Evolutionary conservation across 2,888 invertebrate species (phyloP).

Genomic region (Malachius bipustulatus): DNA sequence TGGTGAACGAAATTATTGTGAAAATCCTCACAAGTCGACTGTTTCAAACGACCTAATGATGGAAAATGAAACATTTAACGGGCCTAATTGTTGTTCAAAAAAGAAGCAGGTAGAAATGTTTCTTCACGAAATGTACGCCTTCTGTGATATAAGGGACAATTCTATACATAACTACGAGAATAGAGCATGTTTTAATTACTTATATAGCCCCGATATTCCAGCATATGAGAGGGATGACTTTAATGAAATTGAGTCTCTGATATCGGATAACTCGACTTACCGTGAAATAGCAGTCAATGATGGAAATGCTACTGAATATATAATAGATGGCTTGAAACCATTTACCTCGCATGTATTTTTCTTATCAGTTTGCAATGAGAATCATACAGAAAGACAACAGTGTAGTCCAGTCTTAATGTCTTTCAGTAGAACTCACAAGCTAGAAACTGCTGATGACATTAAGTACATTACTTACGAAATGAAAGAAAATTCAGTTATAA

Average conservation of each 20-base stretch:
- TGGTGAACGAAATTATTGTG: constrained; percentile 25
- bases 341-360: constrained; percentile 48
- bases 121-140: neutral
- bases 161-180: too few species aligned
- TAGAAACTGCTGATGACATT: constrained; percentile 34
- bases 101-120: too few species aligned
- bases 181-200: too few species aligned
- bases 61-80: too few species aligned
- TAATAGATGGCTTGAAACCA: constrained; percentile 38
- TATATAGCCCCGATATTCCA: too few species aligned
- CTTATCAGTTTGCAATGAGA: constrained; percentile 47
- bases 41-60: too few species aligned
- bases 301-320: constrained; percentile 20
- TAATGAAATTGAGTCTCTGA: too few species aligned
- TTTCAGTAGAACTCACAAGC: constrained; percentile 39
- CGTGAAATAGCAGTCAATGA: too few species aligned
- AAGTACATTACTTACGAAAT: constrained; percentile 17
- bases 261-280: too few species aligned
- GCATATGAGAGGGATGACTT: too few species aligned
- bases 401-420: constrained; percentile 40
- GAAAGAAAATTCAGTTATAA: constrained; percentile 20
- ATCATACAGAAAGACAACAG: constrained; percentile 38
- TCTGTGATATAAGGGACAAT: too few species aligned
- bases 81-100: too few species aligned
- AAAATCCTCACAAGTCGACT: constrained; percentile 11